Percentiles rank a stretch among this genome's conserved stretches.
Conservation (phyloP, 92 coral and sea anemone genomes). For the Porites lobata region DNA sequence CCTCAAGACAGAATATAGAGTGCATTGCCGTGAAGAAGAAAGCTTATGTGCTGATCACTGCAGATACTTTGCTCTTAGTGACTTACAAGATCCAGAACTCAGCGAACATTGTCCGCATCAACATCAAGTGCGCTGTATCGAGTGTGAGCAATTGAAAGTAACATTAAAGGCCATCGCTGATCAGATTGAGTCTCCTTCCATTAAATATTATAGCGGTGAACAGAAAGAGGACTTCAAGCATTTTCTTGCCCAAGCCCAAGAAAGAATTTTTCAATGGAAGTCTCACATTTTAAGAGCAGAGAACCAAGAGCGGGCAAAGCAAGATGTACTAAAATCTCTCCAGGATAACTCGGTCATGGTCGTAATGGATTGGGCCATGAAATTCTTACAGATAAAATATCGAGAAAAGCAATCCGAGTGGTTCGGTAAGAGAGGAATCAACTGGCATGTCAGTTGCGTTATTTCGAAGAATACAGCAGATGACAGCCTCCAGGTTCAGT, state of each 20-base stretch:
- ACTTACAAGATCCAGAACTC: conserved; percentile 33
- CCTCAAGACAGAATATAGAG: conserved; percentile 73
- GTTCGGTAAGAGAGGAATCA: too few relatives aligned
- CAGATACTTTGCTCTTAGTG: conserved; percentile 63
- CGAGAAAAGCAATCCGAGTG: too few relatives aligned
- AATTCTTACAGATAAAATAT: background rate
- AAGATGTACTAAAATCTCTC: conserved; percentile 33
- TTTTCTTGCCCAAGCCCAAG: conserved; percentile 42
- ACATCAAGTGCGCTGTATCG: conserved; percentile 32
- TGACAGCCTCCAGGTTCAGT: conserved; percentile 46
- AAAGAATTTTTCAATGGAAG: conserved; percentile 57
- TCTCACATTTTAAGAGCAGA: conserved; percentile 72
- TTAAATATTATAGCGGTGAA: conserved; percentile 47
- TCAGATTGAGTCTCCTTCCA: conserved; percentile 33
- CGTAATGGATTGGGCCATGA: conserved; percentile 64
- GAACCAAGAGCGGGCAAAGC: conserved; percentile 65
- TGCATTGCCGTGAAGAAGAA: conserved; percentile 61
- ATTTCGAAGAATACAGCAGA: conserved; percentile 34
- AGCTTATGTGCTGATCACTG: conserved; percentile 70
- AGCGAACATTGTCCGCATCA: conserved; percentile 43
- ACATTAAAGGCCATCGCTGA: conserved; percentile 3
- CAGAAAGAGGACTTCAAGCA: conserved; percentile 56
- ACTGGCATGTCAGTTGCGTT: too few relatives aligned
- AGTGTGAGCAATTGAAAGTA: conserved; percentile 37
- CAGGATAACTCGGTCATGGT: conserved; percentile 15